phyloP scores from a whole-genome alignment of 2,888 invertebrate genomes.

The Drosophila imparisetae region DNA sequence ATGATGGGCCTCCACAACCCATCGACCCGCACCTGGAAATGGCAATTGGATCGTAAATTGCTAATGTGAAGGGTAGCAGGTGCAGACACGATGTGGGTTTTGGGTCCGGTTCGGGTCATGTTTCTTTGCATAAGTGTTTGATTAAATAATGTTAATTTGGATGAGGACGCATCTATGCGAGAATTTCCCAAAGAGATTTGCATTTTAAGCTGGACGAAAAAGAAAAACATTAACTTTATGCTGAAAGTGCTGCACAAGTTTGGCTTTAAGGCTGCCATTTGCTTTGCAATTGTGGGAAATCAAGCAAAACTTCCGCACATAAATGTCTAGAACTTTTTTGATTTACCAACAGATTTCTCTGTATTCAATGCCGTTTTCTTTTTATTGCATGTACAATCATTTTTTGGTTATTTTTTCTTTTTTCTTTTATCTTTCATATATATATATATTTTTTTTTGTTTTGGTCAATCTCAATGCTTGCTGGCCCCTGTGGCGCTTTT shows the following conservation, averaged over 20 bases:
- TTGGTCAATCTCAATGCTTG: conserved; percentile 9
- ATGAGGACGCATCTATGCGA: conserved; percentile 36
- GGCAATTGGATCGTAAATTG: conserved; percentile 39
- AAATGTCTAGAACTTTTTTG: conserved; percentile 24
- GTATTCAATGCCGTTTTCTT: conserved; percentile 15
- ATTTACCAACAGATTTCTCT: conserved; percentile 26
- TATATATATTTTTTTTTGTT: background rate
- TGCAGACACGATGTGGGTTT: conserved; percentile 39
- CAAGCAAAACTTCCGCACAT: background rate
- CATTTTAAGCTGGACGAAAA: background rate
- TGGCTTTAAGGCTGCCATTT: conserved; percentile 8
- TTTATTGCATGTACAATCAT: conserved; percentile 34
- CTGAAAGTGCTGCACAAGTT: background rate
- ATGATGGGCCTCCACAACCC: conserved; percentile 48
- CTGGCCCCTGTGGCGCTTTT: conserved; percentile 35
- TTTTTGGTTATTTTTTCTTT: conserved; percentile 13
- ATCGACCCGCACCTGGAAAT: background rate
- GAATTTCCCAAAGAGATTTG: conserved; percentile 30
- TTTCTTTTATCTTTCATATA: background rate
- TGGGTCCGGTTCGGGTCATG: conserved; percentile 42
- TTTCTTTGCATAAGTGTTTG: conserved; percentile 63
- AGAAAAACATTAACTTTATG: conserved; percentile 1
- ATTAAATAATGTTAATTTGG: conserved; percentile 77
- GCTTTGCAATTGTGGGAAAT: conserved; percentile 15
- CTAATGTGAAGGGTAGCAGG: conserved; percentile 63